Evolutionary conservation across 2,113 vertebrate genomes (phyloP).

Genomic region (Gallinago undulata): DNA sequence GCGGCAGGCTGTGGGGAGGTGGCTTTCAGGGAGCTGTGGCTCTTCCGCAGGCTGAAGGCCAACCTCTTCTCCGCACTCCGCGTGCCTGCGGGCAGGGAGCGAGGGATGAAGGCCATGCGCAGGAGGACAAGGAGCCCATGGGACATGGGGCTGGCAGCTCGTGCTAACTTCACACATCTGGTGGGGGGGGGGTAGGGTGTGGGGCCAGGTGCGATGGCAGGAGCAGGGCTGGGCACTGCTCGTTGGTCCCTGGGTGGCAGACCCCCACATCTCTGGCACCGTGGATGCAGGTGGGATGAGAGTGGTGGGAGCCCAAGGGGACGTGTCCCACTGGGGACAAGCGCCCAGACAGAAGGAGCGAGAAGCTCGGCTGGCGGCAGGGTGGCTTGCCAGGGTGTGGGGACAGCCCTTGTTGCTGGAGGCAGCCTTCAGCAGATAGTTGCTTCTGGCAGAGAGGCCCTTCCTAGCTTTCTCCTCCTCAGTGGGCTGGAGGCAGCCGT

Average conservation of each 20-base stretch:
- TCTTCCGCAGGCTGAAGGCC: slow-evolving; percentile 72
- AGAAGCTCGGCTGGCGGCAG: not conserved
- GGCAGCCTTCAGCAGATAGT: not conserved
- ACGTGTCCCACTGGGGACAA: fast-evolving
- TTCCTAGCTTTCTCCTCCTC: not conserved
- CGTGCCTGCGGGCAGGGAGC: not conserved
- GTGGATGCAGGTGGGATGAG: fast-evolving
- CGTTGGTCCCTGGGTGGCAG: fast-evolving
- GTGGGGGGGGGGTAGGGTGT: fast-evolving
- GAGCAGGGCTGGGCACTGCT: not conserved
- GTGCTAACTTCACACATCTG: fast-evolving
- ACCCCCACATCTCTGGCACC: not conserved
- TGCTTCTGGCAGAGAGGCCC: not conserved
- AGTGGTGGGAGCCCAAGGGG: fast-evolving
- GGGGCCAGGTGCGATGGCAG: not conserved
- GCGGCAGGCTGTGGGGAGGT: not conserved
- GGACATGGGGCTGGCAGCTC: not conserved
- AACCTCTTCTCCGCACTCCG: slow-evolving; percentile 73
- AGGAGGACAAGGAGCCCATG: not conserved
- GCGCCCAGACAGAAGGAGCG: not conserved
- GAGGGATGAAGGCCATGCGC: not conserved
- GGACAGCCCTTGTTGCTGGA: not conserved
- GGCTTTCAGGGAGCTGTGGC: slow-evolving; percentile 71
- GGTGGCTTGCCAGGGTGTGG: not conserved
- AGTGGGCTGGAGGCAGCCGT: not conserved